Evolutionary conservation across 1,140 invertebrate genomes (phyloP), one percentile per base, ranked within the genome.

Genomic region (Stenopsyche tienmushanensis): DNA sequence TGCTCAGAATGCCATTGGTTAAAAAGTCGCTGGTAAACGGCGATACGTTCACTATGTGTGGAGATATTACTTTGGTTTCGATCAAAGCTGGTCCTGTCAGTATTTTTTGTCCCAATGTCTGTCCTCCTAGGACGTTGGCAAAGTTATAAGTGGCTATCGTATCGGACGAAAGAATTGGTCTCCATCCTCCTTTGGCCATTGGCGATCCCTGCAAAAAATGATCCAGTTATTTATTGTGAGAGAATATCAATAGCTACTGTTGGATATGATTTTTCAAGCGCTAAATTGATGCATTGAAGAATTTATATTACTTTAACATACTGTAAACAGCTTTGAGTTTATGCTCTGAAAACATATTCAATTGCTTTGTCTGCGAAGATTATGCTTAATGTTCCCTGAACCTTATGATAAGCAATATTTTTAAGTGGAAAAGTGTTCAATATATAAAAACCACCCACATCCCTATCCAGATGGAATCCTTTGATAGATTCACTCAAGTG

Each of bases 101-200:
- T 26, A 66, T 66, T 26, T 70, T 70, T 15, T 64, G 68, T 9
- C 42, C 50, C 23, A 62, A 41, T 7, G 21, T 41, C 45, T 58
- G 60, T 10, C 15, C 50, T 39, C 50, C 54, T 3, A 53, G 49
- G 17, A 65, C 42, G 17, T 65, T 65, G 29, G 54, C 59, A 3
- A 64, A 45, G 23, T 65, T 66, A 45, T 70, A 66, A 8, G 54
- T 45, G 17, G 65, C 17, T 3, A 55, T 9, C 17, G 75, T 74
- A 15, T 76, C 70, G 1, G 77, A 76, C 1, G 78, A 75, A 10
- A 80, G 66, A 0, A 81, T 79, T 21, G 78, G 80, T 67, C 80
- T 72, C 80, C 80, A 81, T 25, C 80, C 80, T 53, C 78, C 73
- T 73, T 80, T 81, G 26, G 77, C 68, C 26, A 47, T 25, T 70